Evolutionary conservation across 2,797 vertebrate species (phyloP).

Genomic region (Amniataba percoides): DNA sequence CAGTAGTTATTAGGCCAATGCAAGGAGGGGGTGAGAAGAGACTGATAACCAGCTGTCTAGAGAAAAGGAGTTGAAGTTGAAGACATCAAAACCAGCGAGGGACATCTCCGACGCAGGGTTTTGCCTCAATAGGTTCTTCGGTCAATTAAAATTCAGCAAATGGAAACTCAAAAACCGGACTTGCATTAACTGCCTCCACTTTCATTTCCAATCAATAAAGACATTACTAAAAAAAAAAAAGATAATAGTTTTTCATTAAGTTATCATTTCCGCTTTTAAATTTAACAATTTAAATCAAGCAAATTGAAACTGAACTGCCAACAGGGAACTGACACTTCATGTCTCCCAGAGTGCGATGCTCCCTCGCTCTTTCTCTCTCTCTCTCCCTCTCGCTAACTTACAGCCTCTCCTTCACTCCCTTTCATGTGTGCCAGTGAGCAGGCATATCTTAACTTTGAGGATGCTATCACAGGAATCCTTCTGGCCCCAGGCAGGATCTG

Average conservation of each 20-base stretch:
- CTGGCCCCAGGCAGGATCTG: conserved; percentile 57
- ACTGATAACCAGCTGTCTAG: conserved; percentile 36
- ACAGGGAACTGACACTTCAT: conserved; percentile 11
- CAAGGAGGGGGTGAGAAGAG: conserved; percentile 21
- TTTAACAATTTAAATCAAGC: conserved; percentile 25
- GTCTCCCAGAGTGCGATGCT: conserved; percentile 10
- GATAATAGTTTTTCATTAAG: background rate
- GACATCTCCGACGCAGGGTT: conserved; percentile 1
- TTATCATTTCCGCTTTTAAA: conserved; percentile 36
- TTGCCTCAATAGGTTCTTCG: background rate
- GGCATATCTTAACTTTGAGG: conserved; percentile 59
- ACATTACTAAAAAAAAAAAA: background rate
- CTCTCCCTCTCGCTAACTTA: conserved; percentile 10
- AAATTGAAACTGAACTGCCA: conserved; percentile 34
- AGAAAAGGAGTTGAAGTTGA: conserved; percentile 21
- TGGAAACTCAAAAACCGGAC: conserved; percentile 9
- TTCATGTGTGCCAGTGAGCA: conserved; percentile 47
- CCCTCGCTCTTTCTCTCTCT: background rate
- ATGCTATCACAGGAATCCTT: conserved; percentile 61
- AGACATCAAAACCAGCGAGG: conserved; percentile 12
- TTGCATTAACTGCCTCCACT: background rate
- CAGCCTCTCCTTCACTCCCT: conserved; percentile 22
- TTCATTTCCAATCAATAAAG: conserved; percentile 6
- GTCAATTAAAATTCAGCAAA: conserved; percentile 27
- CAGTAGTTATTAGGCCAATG: conserved; percentile 26